These are phyloP conservation scores for Caenorhabditis macrosperma DNA, from an alignment of 2,888 invertebrate genomes.

Conservation along the genomic window DNA sequence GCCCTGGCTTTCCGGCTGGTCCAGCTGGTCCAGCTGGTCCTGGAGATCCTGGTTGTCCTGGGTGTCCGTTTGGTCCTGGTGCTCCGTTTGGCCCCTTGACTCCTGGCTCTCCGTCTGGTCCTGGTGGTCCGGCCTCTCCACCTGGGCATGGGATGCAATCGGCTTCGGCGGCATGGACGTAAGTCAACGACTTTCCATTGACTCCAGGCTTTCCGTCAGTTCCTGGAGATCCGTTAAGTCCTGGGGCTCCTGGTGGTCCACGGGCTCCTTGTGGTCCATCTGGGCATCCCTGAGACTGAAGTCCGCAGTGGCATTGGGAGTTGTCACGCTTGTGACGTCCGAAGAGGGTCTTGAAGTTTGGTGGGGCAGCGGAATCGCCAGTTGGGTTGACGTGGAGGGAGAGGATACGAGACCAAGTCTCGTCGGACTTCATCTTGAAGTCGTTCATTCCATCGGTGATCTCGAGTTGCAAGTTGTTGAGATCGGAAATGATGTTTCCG, in stretches of 20 bases:
- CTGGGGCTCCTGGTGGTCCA: conserved; percentile 55
- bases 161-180: conserved; percentile 35
- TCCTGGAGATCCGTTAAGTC: conserved; percentile 47
- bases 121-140: conserved; percentile 62
- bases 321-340: conserved; percentile 63
- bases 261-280: conserved; percentile 59
- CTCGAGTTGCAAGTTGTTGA: conserved; percentile 56
- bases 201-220: conserved; percentile 59
- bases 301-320: conserved; percentile 60
- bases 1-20: conserved; percentile 64
- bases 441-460: conserved; percentile 52
- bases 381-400: conserved; percentile 58
- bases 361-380: conserved; percentile 49
- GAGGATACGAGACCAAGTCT: conserved; percentile 57
- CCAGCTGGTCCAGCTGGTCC: conserved; percentile 72
- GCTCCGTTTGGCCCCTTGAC: conserved; percentile 60
- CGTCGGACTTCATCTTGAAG: conserved; percentile 61
- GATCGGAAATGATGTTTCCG: conserved; percentile 57
- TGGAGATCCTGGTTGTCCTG: conserved; percentile 61
- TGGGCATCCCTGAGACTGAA: conserved; percentile 59
- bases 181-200: conserved; percentile 37
- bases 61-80: conserved; percentile 61
- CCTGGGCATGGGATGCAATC: conserved; percentile 61
- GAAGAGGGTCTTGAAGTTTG: conserved; percentile 58
- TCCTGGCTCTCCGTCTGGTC: conserved; percentile 60